phyloP scores from a whole-genome alignment of 2,888 invertebrate genomes.

The Abrostola tripartita region DNA sequence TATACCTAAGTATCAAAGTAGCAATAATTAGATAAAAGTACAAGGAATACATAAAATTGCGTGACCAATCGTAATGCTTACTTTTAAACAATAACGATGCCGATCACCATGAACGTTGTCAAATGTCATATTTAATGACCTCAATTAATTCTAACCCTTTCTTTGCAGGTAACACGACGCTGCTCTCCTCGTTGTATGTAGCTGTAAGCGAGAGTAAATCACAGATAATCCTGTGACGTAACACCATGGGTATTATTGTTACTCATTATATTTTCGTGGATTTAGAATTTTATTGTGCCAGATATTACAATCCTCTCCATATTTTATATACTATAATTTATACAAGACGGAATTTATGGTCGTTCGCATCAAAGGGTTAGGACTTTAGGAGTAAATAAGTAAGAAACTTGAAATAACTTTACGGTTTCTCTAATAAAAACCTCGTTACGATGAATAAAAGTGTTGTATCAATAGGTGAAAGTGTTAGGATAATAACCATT shows the following conservation, averaged over 20 bases:
- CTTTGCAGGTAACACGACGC: conserved; percentile 60
- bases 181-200: conserved; percentile 41
- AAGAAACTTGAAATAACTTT: conserved; percentile 18
- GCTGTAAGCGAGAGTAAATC: conserved; percentile 68
- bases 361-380: conserved; percentile 31
- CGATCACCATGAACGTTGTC: not conserved
- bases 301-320: conserved; percentile 57
- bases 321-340: conserved; percentile 48
- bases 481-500: conserved; percentile 8
- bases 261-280: conserved; percentile 53
- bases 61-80: no score
- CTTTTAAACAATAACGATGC: no score
- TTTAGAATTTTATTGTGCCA: conserved; percentile 47
- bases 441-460: conserved; percentile 13
- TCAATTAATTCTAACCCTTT: conserved; percentile 37
- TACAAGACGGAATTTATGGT: conserved; percentile 44
- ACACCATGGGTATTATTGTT: conserved; percentile 46
- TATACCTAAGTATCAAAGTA: no score
- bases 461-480: conserved; percentile 8
- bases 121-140: conserved; percentile 36
- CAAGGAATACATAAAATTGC: no score
- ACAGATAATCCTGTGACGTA: conserved; percentile 65
- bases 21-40: no score
- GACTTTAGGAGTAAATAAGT: no score
- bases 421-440: conserved; percentile 33